Conservation (phyloP, 2,113 vertebrate genomes). For the Poecilia latipinna region DNA sequence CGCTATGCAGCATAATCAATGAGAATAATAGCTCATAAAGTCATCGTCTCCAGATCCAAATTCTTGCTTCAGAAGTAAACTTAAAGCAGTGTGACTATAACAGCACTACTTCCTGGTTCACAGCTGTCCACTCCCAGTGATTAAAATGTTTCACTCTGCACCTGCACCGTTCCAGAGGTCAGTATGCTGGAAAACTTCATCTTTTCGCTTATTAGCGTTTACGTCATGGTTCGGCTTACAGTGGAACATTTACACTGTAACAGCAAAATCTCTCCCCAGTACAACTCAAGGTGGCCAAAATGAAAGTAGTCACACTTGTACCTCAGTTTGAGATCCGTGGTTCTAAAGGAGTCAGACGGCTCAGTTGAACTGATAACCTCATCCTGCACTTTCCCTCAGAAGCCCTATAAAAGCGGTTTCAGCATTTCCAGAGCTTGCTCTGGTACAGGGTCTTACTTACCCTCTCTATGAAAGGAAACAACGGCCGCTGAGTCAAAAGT, state of each 20-base stretch:
- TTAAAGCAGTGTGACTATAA: too few relatives aligned
- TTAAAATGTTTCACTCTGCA: too few relatives aligned
- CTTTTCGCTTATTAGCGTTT: background rate
- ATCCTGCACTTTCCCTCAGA: background rate
- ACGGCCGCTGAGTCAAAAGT: conserved; percentile 5
- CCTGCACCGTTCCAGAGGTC: too few relatives aligned
- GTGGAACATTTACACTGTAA: background rate
- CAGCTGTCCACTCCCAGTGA: too few relatives aligned
- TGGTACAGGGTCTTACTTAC: conserved; percentile 1
- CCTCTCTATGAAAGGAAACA: conserved; percentile 12
- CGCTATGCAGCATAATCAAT: too few relatives aligned
- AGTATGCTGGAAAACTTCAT: background rate
- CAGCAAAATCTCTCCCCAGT: background rate
- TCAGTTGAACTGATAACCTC: conserved; percentile 1
- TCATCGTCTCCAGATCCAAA: too few relatives aligned
- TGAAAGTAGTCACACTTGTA: background rate
- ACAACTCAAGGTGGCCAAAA: background rate
- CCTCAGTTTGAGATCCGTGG: background rate
- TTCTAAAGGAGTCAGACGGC: background rate
- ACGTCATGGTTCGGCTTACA: background rate
- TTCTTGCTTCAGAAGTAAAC: too few relatives aligned
- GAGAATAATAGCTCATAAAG: too few relatives aligned
- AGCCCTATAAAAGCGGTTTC: background rate
- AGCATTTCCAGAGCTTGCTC: conserved; percentile 36
- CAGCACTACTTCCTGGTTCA: too few relatives aligned